These are phyloP conservation scores for Ursus arctos DNA, from an alignment of 2,113 vertebrate species.

Conservation along the genomic window DNA sequence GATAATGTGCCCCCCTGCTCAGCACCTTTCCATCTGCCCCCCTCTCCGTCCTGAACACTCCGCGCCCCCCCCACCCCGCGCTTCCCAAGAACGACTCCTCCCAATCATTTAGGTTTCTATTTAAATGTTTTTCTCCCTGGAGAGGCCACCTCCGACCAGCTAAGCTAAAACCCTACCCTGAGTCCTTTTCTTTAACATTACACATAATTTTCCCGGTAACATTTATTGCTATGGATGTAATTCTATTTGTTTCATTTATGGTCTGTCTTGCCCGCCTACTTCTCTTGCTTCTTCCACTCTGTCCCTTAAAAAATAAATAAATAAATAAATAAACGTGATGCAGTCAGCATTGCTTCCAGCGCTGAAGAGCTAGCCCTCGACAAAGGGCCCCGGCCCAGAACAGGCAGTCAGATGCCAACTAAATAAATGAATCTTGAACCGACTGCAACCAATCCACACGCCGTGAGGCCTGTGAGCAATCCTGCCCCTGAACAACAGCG, in stretches of 20 bases:
- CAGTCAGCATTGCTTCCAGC: background rate
- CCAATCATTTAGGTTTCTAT: background rate
- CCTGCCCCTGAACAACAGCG: conserved; percentile 68
- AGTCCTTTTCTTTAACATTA: background rate
- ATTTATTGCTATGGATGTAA: background rate
- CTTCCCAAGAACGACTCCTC: background rate
- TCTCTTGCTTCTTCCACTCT: background rate
- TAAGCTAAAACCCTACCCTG: background rate
- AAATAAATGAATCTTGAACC: background rate
- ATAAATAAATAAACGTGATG: background rate
- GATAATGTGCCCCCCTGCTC: background rate
- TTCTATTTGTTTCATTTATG: background rate
- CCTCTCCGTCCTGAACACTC: background rate
- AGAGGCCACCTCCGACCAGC: background rate
- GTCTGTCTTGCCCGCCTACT: background rate
- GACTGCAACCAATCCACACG: background rate
- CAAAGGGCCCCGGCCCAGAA: background rate
- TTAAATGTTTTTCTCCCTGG: background rate
- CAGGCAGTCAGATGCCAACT: background rate
- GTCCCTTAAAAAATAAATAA: background rate
- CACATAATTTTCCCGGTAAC: background rate
- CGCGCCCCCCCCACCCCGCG: too few species aligned
- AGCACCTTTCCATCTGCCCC: background rate
- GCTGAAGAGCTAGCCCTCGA: background rate
- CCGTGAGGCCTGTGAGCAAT: conserved; percentile 45